Base-by-base conservation (phyloP, 2,113 vertebrate genomes). In the Microcebus murinus region DNA sequence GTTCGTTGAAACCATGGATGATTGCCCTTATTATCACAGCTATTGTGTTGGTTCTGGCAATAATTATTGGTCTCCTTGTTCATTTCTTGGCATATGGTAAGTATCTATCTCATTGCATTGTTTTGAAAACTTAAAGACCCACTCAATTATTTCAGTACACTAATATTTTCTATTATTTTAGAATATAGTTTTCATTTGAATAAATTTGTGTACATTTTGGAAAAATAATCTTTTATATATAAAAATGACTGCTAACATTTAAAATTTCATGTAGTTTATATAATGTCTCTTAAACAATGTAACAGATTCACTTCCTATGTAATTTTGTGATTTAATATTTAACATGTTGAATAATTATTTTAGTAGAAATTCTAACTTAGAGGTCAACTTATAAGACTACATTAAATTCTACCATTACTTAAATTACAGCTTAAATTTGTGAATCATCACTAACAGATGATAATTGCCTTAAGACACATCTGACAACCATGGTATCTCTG, bases 61-160 rank as follows among this genome's bases (percentile, higher is more conserved):
- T 98, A 67, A 74, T 98, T 77, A 97, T 98, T 21, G 95, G 98
- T 80, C 96, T 99, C 91, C 96, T 98, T 74, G 39, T 98, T 0
- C 97, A 97, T 92, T 94, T 98, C 97, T 94, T 99, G 95, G 96
- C 95, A 86, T 85, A 94, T 0, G 98, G 98, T 99, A 98, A 98
- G 98, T 96, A 76, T 48, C 6, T 63, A 48, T 27, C 18, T 82
- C 21, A 92, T 15, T 95, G 8, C 73, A 63, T 90, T 92, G 36
- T 50, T 94, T 59, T 13, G 25, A 52, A 73, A 96, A 12, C 67
- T 55, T 88, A 45, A 96, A 77, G n/a, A 80, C 11, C 6, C 21
- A 76, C 20, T 92, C 9, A 65, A 57, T 82, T 82, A 71, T 96
- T 96, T 95, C 8, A 55, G 89, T 61, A 39, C 3, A 8, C 76